Evolutionary conservation across 2,888 invertebrate species (phyloP).

Genomic region (Incurvaria masculella): DNA sequence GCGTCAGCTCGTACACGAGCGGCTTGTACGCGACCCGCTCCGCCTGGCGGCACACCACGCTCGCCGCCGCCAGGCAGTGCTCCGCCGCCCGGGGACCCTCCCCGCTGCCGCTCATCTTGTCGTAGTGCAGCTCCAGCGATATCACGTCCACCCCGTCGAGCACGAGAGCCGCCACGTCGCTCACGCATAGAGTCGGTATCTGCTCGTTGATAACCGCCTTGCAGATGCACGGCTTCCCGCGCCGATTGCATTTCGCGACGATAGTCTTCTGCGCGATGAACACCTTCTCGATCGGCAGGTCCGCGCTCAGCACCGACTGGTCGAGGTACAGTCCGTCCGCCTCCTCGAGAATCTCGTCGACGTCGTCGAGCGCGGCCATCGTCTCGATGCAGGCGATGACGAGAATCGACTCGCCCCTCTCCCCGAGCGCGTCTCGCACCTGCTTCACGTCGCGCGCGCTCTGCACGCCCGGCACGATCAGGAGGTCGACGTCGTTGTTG

Average conservation of each 20-base stretch:
- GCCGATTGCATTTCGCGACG: conserved; percentile 77
- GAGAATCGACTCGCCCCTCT: conserved; percentile 43
- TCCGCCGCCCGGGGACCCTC: conserved; percentile 47
- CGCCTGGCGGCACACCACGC: conserved; percentile 79
- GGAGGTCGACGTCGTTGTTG: conserved; percentile 39
- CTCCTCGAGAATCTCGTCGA: conserved; percentile 73
- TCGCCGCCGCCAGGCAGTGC: conserved; percentile 67
- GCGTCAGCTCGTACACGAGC: conserved; percentile 64
- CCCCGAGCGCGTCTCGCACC: conserved; percentile 30
- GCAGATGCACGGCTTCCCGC: conserved; percentile 84
- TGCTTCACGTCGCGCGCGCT: conserved; percentile 28
- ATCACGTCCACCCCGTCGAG: conserved; percentile 89
- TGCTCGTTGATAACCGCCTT: conserved; percentile 85
- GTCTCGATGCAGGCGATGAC: conserved; percentile 41
- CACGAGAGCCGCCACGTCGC: conserved; percentile 90
- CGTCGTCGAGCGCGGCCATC: conserved; percentile 32
- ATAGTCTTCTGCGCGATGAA: conserved; percentile 86
- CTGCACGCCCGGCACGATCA: conserved; percentile 36
- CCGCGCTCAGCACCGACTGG: conserved; percentile 78
- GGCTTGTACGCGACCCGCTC: conserved; percentile 83
- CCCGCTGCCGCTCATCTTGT: conserved; percentile 48
- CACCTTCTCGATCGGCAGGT: conserved; percentile 83
- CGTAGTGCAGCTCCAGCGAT: conserved; percentile 64
- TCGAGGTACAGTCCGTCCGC: conserved; percentile 89
- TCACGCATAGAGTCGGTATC: conserved; percentile 70